Conservation (phyloP, 53 echinoderm and acorn worm genomes). For the Crossaster papposus region DNA sequence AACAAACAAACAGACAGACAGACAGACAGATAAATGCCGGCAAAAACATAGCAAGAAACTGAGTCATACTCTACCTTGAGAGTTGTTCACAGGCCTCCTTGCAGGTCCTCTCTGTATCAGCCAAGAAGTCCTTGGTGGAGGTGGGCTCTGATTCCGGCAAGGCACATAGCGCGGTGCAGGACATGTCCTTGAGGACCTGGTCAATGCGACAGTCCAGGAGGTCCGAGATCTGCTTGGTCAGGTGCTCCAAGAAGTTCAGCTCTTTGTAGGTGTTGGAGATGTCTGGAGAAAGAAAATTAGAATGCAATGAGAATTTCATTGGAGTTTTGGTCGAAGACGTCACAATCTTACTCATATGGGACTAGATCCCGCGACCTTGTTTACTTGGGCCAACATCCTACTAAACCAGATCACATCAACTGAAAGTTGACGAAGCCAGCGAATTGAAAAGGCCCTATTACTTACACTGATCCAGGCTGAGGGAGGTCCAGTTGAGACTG, state of each 20-base stretch:
- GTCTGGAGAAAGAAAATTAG: constrained; percentile 55
- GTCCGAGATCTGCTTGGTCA: constrained; percentile 93
- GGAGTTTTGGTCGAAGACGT: no score
- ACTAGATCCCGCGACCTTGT: no score
- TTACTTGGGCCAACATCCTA: no score
- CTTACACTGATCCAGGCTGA: constrained; percentile 96
- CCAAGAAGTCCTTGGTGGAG: constrained; percentile 77
- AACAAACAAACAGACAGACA: no score
- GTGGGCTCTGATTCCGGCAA: constrained; percentile 91
- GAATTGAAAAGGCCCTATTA: no score
- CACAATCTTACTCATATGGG: no score
- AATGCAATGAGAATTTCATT: background rate
- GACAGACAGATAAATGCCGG: no score
- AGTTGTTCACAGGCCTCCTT: constrained; percentile 85
- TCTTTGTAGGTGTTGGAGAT: constrained; percentile 82
- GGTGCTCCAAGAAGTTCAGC: constrained; percentile 82
- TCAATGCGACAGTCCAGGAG: constrained; percentile 98
- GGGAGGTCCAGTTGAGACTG: constrained; percentile 96
- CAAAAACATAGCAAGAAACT: no score
- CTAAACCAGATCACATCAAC: no score
- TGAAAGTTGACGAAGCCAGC: no score
- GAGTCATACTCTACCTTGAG: constrained; percentile 64
- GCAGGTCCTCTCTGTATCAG: constrained; percentile 81
- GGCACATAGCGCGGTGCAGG: constrained; percentile 84
- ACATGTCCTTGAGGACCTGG: constrained; percentile 93